A percentile compares a stretch with the other conserved stretches of the same genome.
These are phyloP conservation scores for Zosterops hypoxanthus DNA, from an alignment of 2,113 vertebrate genomes.

Conservation along the genomic window DNA sequence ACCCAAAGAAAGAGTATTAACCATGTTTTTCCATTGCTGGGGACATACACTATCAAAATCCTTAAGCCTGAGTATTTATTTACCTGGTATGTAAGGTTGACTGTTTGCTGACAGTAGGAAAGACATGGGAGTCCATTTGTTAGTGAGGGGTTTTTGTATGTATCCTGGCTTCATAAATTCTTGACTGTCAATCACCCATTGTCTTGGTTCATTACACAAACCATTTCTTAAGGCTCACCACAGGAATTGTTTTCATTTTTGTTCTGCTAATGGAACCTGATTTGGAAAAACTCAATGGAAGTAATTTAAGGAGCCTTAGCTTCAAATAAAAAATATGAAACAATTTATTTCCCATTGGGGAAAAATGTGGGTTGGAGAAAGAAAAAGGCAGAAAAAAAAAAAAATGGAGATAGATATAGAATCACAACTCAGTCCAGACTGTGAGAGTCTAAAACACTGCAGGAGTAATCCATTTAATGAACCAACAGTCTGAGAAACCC, in stretches of 20 bases:
- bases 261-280: conserved; percentile 34
- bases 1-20: background rate
- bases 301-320: background rate
- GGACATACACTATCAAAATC: background rate
- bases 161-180: background rate
- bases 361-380: conserved; percentile 27
- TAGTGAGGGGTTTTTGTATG: background rate
- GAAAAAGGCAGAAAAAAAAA: conserved; percentile 1
- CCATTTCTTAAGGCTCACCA: conserved; percentile 26
- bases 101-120: background rate
- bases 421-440: background rate
- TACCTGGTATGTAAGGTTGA: background rate
- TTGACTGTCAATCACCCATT: conserved; percentile 44
- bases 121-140: background rate
- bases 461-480: conserved; percentile 37
- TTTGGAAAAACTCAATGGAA: conserved; percentile 45
- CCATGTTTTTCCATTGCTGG: background rate
- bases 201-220: conserved; percentile 27
- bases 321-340: conserved; percentile 46
- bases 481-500: background rate
- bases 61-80: background rate
- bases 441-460: background rate
- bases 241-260: conserved; percentile 51
- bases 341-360: conserved; percentile 32
- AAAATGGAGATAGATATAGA: conserved; percentile 25